Evolutionary conservation across 1,140 invertebrate genomes (phyloP).

Genomic region (Monomorium pharaonis): DNA sequence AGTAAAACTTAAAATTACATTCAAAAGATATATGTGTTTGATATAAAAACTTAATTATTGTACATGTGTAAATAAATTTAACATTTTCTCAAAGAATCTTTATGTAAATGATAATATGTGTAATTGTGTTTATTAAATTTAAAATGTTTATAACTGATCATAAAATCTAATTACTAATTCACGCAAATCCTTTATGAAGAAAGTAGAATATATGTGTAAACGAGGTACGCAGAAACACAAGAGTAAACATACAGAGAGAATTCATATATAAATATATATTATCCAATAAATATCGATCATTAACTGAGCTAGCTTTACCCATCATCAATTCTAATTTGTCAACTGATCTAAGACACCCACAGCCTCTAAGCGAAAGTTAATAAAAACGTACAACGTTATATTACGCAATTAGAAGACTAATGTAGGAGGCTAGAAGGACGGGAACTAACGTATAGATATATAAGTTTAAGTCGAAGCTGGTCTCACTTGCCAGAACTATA

Average conservation of each 20-base stretch:
- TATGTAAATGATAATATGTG: neutral
- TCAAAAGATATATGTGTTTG: neutral
- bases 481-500: constrained; percentile 64
- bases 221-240: constrained; percentile 59
- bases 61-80: neutral
- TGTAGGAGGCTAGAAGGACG: constrained; percentile 50
- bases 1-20: neutral
- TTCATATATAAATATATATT: constrained; percentile 37
- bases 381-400: constrained; percentile 51
- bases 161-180: constrained; percentile 65
- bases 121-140: constrained; percentile 21
- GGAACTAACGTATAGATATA: constrained; percentile 58
- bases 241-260: constrained; percentile 61
- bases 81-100: neutral
- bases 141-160: constrained; percentile 51
- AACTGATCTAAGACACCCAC: constrained; percentile 78
- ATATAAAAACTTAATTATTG: neutral
- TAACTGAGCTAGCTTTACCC: constrained; percentile 50
- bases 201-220: constrained; percentile 58
- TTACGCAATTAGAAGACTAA: constrained; percentile 51
- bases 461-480: constrained; percentile 66
- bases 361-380: constrained; percentile 71
- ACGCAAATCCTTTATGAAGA: constrained; percentile 62
- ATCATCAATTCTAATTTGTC: constrained; percentile 62
- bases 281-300: constrained; percentile 63